A percentile compares a stretch with the other conserved stretches of the same genome.
Evolutionary conservation across 2,797 vertebrate genomes (phyloP).

Genomic region (Coendou prehensilis): DNA sequence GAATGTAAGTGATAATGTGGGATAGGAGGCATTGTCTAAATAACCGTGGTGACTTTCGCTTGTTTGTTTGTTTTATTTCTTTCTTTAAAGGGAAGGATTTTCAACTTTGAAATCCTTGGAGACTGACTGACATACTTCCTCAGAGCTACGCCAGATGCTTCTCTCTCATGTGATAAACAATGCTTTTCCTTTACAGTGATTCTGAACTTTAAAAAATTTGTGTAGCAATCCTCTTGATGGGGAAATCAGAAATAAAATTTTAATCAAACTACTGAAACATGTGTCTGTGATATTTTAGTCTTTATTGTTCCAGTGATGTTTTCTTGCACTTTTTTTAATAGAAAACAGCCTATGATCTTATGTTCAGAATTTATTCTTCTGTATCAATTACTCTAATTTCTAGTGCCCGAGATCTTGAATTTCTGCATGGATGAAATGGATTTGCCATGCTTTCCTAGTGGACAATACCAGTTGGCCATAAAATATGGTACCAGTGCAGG

Average conservation of each 20-base stretch:
- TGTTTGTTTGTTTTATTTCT: neutral
- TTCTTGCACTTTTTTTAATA: neutral
- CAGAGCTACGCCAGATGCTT: neutral
- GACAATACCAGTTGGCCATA: neutral
- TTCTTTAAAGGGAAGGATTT: slow-evolving; percentile 26
- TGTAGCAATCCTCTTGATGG: slow-evolving; percentile 29
- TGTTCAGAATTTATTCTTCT: neutral
- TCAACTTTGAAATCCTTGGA: neutral
- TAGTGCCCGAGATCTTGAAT: neutral
- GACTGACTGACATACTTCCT: neutral
- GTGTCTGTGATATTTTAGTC: neutral
- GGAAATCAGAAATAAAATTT: slow-evolving; percentile 57
- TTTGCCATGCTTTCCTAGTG: neutral
- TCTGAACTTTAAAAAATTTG: neutral
- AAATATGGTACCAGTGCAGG: neutral
- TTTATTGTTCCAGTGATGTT: neutral
- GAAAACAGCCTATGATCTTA: slow-evolving; percentile 18
- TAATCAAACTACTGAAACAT: neutral
- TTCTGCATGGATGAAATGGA: neutral
- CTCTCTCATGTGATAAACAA: neutral
- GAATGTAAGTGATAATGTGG: neutral
- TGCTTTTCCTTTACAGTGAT: slow-evolving; percentile 13
- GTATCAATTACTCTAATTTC: neutral
- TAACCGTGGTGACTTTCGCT: slow-evolving; percentile 1
- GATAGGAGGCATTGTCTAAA: neutral